phyloP scores from a whole-genome alignment of 2,797 vertebrate species.

The Neoniphon sammara region DNA sequence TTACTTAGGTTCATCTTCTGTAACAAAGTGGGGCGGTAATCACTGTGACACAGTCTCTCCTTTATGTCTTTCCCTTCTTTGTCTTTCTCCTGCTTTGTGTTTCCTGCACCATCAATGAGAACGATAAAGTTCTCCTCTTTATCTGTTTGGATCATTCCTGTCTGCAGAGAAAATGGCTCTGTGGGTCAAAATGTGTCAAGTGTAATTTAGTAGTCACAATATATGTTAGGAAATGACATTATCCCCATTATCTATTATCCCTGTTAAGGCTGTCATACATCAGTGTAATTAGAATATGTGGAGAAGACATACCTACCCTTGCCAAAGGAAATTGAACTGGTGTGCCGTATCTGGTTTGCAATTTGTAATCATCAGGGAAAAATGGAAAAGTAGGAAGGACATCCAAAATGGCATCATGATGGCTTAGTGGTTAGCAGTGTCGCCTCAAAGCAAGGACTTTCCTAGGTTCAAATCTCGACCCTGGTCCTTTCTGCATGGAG shows the following conservation, averaged over 20 bases:
- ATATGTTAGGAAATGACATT: not conserved
- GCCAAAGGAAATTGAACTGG: too few relatives aligned
- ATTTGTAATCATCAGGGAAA: too few relatives aligned
- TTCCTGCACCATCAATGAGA: not conserved
- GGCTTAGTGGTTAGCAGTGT: too few relatives aligned
- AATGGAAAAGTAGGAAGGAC: too few relatives aligned
- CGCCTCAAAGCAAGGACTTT: too few relatives aligned
- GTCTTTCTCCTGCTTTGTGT: not conserved
- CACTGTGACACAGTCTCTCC: not conserved
- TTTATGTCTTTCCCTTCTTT: not conserved
- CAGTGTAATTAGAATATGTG: not conserved
- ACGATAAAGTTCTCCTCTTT: not conserved
- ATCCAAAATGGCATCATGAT: too few relatives aligned
- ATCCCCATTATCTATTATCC: not conserved
- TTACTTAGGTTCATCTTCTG: not conserved
- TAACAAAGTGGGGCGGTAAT: conserved; percentile 8
- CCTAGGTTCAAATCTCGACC: too few relatives aligned
- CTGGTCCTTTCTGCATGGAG: too few relatives aligned
- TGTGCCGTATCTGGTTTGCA: too few relatives aligned
- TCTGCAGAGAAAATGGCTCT: not conserved
- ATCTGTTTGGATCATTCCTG: not conserved
- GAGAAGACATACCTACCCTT: too few relatives aligned
- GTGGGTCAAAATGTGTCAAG: not conserved
- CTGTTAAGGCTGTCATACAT: not conserved
- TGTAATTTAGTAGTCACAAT: conserved; percentile 1